Evolutionary conservation across 2,113 vertebrate species (phyloP).

Genomic region (Uria lomvia): DNA sequence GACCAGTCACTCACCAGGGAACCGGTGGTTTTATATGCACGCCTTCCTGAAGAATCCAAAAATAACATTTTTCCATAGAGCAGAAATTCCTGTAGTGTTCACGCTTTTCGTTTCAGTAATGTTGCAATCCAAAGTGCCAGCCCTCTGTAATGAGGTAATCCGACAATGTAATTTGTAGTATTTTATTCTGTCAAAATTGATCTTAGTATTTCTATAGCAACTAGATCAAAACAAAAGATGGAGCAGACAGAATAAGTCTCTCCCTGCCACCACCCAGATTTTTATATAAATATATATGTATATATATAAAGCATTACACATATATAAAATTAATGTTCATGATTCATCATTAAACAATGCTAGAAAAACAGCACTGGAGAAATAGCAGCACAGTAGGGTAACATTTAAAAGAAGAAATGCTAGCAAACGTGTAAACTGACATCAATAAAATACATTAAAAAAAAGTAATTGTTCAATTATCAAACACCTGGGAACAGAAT

Average conservation of each 20-base stretch:
- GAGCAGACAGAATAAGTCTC: conserved; percentile 21
- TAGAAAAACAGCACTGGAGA: conserved; percentile 34
- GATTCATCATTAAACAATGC: conserved; percentile 17
- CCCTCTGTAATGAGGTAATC: conserved; percentile 80
- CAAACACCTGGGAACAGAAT: not conserved
- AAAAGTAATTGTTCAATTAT: not conserved
- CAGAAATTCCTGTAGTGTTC: conserved; percentile 79
- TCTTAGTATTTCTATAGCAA: conserved; percentile 58
- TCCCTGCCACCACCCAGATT: conserved; percentile 57
- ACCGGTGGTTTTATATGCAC: conserved; percentile 68
- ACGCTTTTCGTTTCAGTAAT: conserved; percentile 68
- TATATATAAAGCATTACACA: conserved; percentile 44
- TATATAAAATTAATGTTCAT: conserved; percentile 9
- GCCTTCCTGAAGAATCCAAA: conserved; percentile 77
- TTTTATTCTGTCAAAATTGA: conserved; percentile 68
- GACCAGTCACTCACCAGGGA: conserved; percentile 70
- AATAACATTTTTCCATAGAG: conserved; percentile 83
- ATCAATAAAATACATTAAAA: not conserved
- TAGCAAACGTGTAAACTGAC: not conserved
- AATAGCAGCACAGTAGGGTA: not conserved
- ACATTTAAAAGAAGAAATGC: not conserved
- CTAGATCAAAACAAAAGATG: conserved; percentile 65
- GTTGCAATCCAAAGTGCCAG: conserved; percentile 74
- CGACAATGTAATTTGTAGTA: conserved; percentile 73
- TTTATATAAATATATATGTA: conserved; percentile 54